These are phyloP conservation scores for Pocota personata DNA, from an alignment of 2,888 invertebrate genomes.

Conservation along the genomic window DNA sequence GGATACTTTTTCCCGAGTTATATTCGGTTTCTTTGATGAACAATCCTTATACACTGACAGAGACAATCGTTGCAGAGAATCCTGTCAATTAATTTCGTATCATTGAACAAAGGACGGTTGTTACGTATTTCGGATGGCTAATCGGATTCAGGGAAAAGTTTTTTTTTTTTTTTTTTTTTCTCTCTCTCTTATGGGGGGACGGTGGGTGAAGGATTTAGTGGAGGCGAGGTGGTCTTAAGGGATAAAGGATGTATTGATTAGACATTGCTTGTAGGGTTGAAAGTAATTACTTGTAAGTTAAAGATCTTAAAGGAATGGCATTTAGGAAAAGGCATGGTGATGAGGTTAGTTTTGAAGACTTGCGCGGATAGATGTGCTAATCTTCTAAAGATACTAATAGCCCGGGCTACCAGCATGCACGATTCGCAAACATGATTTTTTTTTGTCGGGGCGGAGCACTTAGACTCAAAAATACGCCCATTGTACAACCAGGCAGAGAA, in stretches of 20 bases:
- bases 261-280: constrained; percentile 13
- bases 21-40: constrained; percentile 29
- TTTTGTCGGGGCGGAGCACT: too few relatives aligned
- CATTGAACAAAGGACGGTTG: constrained; percentile 47
- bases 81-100: constrained; percentile 63
- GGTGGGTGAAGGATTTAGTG: background rate
- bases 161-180: constrained; percentile 10
- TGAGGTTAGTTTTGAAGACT: background rate
- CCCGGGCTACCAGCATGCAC: too few relatives aligned
- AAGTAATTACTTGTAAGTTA: constrained; percentile 39
- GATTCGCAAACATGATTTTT: too few relatives aligned
- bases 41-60: background rate
- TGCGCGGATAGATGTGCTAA: too few relatives aligned
- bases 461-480: too few relatives aligned
- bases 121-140: constrained; percentile 41
- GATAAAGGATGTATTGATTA: constrained; percentile 45
- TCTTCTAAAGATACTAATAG: too few relatives aligned
- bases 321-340: background rate
- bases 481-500: too few relatives aligned
- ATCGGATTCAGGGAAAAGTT: constrained; percentile 41
- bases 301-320: background rate
- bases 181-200: background rate
- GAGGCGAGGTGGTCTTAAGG: constrained; percentile 8
- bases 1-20: constrained; percentile 20
- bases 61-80: constrained; percentile 29